phyloP scores from a whole-genome alignment of 2,888 invertebrate genomes.

The Anoncus sp. region DNA sequence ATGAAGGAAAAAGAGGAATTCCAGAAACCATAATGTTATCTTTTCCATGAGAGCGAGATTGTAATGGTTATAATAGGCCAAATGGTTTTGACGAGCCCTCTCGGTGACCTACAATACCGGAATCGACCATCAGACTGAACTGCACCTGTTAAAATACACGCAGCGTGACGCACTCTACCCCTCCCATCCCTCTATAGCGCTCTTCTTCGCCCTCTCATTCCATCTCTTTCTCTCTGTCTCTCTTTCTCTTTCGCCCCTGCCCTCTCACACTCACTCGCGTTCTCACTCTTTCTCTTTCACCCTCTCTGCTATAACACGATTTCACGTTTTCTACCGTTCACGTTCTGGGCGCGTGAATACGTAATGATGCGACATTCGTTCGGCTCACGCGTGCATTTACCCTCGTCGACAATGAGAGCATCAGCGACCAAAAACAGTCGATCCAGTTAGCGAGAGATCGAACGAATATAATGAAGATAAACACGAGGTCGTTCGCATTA shows the following conservation, averaged over 20 bases:
- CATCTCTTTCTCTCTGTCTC: neutral
- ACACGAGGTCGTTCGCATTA: conserved; percentile 21
- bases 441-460: conserved; percentile 28
- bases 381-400: conserved; percentile 36
- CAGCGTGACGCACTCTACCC: conserved; percentile 44
- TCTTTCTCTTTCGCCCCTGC: no score
- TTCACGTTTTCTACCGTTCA: conserved; percentile 18
- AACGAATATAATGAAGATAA: conserved; percentile 35
- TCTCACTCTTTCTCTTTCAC: neutral
- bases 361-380: conserved; percentile 50
- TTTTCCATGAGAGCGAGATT: conserved; percentile 13
- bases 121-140: conserved; percentile 43
- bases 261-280: neutral
- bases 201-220: neutral
- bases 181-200: no score
- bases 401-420: conserved; percentile 45
- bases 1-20: neutral
- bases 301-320: conserved; percentile 16
- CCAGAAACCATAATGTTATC: neutral
- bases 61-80: conserved; percentile 13
- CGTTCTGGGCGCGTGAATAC: conserved; percentile 49
- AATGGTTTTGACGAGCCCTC: conserved; percentile 24
- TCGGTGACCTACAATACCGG: conserved; percentile 34
- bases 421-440: conserved; percentile 30
- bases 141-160: conserved; percentile 52